Conservation (phyloP, 2,888 invertebrate genomes). For the Euzophera pinguis region DNA sequence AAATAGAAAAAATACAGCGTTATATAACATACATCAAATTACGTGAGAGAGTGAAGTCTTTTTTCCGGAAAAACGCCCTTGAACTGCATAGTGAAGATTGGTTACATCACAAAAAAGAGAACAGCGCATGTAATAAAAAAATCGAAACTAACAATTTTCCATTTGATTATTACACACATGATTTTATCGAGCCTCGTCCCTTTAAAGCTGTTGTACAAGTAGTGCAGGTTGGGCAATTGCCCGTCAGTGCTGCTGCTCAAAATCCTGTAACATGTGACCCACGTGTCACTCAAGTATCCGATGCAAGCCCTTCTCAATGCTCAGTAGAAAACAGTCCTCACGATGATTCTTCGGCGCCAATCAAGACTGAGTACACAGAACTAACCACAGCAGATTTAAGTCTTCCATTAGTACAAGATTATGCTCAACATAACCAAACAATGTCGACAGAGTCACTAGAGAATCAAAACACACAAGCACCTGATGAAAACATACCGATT, state of each 20-base stretch:
- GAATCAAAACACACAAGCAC: conserved; percentile 28
- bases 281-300: conserved; percentile 67
- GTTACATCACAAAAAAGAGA: conserved; percentile 33
- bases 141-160: conserved; percentile 23
- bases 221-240: conserved; percentile 78
- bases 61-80: conserved; percentile 50
- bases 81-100: conserved; percentile 45
- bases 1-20: conserved; percentile 38
- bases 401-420: conserved; percentile 56
- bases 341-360: conserved; percentile 52
- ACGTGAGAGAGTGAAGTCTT: conserved; percentile 54
- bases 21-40: conserved; percentile 46
- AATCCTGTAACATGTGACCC: conserved; percentile 71
- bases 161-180: conserved; percentile 73
- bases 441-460: conserved; percentile 38
- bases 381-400: conserved; percentile 66
- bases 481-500: conserved; percentile 43
- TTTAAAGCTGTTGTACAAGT: conserved; percentile 72
- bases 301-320: conserved; percentile 68
- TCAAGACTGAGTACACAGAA: conserved; percentile 71
- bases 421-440: conserved; percentile 45
- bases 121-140: conserved; percentile 16
- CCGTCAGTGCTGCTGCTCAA: conserved; percentile 68
- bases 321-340: conserved; percentile 57
- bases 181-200: conserved; percentile 79